Conservation (phyloP, 2,888 invertebrate species). For the Spatulosminthurus flaviceps region DNA sequence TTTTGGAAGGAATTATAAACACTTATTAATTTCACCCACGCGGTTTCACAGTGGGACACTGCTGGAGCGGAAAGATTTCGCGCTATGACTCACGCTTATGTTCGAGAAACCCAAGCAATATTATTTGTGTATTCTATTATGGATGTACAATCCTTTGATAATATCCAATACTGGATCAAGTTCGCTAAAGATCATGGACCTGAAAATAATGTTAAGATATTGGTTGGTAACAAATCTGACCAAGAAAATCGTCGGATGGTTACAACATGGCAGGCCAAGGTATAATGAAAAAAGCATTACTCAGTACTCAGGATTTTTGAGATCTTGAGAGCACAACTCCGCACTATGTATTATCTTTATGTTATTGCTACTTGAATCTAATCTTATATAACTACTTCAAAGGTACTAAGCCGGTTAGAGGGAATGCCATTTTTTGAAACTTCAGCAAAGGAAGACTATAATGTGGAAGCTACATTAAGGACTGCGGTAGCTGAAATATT, state of each 20-base stretch:
- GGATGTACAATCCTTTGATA: conserved; percentile 51
- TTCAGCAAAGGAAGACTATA: conserved; percentile 88
- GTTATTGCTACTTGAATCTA: too few relatives aligned
- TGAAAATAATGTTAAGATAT: conserved; percentile 51
- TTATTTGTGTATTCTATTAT: conserved; percentile 59
- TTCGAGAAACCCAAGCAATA: conserved; percentile 59
- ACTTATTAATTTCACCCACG: neutral
- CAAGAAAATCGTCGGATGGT: conserved; percentile 52
- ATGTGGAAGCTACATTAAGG: conserved; percentile 85
- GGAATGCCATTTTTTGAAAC: conserved; percentile 88
- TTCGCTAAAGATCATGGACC: conserved; percentile 57
- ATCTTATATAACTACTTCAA: neutral
- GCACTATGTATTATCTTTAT: too few relatives aligned
- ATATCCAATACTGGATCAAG: conserved; percentile 56
- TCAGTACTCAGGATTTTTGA: too few relatives aligned
- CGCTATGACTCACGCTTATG: conserved; percentile 59
- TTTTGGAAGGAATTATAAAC: neutral
- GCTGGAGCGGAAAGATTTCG: conserved; percentile 61
- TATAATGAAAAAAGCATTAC: too few relatives aligned
- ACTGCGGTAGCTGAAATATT: conserved; percentile 60
- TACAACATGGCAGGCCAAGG: conserved; percentile 54
- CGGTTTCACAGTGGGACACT: conserved; percentile 57
- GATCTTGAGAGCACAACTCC: neutral
- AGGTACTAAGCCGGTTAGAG: conserved; percentile 41
- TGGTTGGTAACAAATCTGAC: conserved; percentile 61